phyloP scores from a whole-genome alignment of 2,113 vertebrate species.

The Ptychochromis oligacanthus region DNA sequence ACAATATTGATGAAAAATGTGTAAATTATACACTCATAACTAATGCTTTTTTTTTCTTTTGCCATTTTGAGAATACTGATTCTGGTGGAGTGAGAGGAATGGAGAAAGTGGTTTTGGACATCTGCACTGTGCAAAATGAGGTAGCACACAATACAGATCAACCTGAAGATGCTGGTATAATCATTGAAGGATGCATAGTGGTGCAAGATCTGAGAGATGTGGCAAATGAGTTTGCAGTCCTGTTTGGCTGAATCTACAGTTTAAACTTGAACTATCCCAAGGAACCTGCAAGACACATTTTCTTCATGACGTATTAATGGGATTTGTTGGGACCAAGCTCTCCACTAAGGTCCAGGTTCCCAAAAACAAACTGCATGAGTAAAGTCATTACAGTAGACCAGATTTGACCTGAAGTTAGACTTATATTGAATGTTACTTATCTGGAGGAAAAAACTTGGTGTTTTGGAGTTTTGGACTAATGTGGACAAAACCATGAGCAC shows the following conservation, averaged over 20 bases:
- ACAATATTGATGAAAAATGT: too few species aligned
- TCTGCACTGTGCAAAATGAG: background rate
- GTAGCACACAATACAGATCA: too few species aligned
- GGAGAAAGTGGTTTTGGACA: background rate
- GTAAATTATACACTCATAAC: too few species aligned
- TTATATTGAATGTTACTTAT: background rate
- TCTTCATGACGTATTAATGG: background rate
- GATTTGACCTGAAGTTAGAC: background rate
- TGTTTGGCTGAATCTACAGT: background rate
- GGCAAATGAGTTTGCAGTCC: too few species aligned
- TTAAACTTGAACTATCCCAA: background rate
- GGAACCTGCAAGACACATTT: background rate
- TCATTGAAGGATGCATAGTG: background rate
- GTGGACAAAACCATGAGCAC: background rate
- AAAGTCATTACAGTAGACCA: background rate
- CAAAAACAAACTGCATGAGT: background rate
- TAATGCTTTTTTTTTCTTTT: too few species aligned
- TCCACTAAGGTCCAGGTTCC: background rate
- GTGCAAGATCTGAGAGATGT: background rate
- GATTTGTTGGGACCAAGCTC: background rate
- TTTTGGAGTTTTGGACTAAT: background rate
- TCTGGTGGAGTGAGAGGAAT: background rate
- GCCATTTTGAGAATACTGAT: too few species aligned
- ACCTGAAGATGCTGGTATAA: background rate
- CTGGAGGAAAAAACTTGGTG: background rate